Percentiles rank a stretch among this genome's conserved stretches.
These are phyloP conservation scores for Pheosia gnoma DNA, from an alignment of 2,888 invertebrate genomes.

Conservation along the genomic window DNA sequence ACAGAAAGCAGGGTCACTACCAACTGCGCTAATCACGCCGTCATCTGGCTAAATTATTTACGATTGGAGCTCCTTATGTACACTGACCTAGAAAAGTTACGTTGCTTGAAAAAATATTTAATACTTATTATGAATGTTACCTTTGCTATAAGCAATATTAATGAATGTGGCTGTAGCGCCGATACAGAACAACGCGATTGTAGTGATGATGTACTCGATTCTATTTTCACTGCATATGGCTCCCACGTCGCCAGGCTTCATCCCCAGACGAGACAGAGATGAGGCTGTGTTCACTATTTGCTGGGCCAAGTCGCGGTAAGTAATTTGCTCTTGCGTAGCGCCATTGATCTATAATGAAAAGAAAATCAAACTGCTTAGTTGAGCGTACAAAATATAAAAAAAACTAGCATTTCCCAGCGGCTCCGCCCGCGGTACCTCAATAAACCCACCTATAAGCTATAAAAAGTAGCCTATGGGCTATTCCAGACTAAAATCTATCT, in stretches of 20 bases:
- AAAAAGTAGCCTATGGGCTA: too few relatives aligned
- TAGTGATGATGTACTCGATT: slow-evolving; percentile 48
- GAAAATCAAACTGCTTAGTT: neutral
- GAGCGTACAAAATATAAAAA: neutral
- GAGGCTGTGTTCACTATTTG: slow-evolving; percentile 50
- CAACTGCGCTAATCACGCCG: too few relatives aligned
- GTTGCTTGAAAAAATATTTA: too few relatives aligned
- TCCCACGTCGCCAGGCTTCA: slow-evolving; percentile 50
- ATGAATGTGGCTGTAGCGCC: slow-evolving; percentile 53
- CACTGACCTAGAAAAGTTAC: too few relatives aligned
- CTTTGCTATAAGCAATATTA: slow-evolving; percentile 46
- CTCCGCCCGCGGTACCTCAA: too few relatives aligned
- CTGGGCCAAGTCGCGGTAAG: slow-evolving; percentile 49
- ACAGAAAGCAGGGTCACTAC: too few relatives aligned
- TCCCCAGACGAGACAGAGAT: slow-evolving; percentile 41
- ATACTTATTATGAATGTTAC: too few relatives aligned
- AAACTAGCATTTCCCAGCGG: too few relatives aligned
- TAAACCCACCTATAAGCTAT: too few relatives aligned
- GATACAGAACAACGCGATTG: slow-evolving; percentile 48
- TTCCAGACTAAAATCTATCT: too few relatives aligned
- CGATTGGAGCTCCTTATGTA: too few relatives aligned
- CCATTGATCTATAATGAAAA: slow-evolving; percentile 27
- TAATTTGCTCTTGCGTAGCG: slow-evolving; percentile 44
- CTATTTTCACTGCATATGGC: slow-evolving; percentile 60
- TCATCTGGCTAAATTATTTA: too few relatives aligned